Evolutionary conservation across 2,888 invertebrate genomes (phyloP).

Genomic region (Ceriagrion tenellum): DNA sequence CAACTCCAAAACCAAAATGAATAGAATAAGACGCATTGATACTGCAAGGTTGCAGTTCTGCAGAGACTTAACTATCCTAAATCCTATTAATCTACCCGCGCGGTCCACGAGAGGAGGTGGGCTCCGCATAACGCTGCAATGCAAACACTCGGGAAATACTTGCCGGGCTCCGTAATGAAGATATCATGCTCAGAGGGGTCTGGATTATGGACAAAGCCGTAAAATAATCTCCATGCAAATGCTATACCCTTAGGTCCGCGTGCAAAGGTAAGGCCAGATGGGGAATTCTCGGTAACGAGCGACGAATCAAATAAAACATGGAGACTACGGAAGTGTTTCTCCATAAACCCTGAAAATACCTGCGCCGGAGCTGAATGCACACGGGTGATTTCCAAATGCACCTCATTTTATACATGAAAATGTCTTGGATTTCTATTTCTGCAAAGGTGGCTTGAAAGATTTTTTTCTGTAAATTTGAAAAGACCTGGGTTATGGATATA

Average conservation of each 20-base stretch:
- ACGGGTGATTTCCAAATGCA: no score
- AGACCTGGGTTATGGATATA: no score
- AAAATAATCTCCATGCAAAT: constrained; percentile 11
- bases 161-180: neutral
- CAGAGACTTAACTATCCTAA: neutral
- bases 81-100: neutral
- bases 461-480: no score
- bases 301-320: neutral
- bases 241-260: neutral
- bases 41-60: neutral
- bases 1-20: neutral
- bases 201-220: neutral
- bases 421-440: no score
- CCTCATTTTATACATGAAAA: no score
- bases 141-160: neutral
- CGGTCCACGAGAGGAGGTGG: neutral
- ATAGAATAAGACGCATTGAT: neutral
- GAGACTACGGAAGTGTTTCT: neutral
- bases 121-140: neutral
- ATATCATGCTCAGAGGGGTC: neutral
- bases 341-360: no score
- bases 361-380: no score
- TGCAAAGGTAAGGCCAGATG: neutral
- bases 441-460: no score
- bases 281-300: neutral